Base-by-base conservation (phyloP, 1,140 invertebrate genomes). In the Patella vulgata region DNA sequence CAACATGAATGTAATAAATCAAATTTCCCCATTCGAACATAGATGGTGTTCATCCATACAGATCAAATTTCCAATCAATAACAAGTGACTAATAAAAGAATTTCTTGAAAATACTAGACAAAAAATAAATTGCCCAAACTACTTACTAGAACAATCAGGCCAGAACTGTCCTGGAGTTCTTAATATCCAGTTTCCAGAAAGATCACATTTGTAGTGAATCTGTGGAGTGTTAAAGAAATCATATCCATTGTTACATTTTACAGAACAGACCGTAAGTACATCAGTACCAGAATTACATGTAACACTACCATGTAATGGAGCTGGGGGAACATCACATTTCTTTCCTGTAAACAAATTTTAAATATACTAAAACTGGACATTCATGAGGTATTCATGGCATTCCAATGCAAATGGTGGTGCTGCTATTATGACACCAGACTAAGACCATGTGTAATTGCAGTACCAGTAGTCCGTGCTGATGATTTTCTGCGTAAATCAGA, bases 111-210 rank as follows among this genome's bases (percentile, higher is more conserved):
- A n/a, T n/a, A n/a, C n/a, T n/a, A n/a, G n/a, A n/a, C n/a, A n/a
- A n/a, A n/a, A n/a, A n/a, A n/a, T n/a, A n/a, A n/a, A n/a, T n/a
- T n/a, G n/a, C n/a, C n/a, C n/a, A n/a, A n/a, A n/a, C n/a, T 17
- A 63, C 68, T 47, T 46, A 70, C 68, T 36, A 40, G 68, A 66
- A 40, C 68, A 70, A 39, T 66, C 59, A 39, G 68, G 68, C 68
- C 68, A 70, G 12, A 59, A 63, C 9, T 23, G 39, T 21, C 44
- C 46, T 43, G 31, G 23, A 39, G 33, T 56, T 12, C 28, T 44
- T 12, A 58, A 48, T 1, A 14, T 57, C 68, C 68, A 70, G 0
- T 47, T 44, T 1, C 68, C 68, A 47, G 56, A 44, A 17, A 70
- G 55, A 14, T 65, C 48, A 63, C 68, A 70, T 21, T 27, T 44